Evolutionary conservation across 2,797 vertebrate species (phyloP), one percentile per base, ranked within the genome.

Genomic region (Megaceryle alcyon): DNA sequence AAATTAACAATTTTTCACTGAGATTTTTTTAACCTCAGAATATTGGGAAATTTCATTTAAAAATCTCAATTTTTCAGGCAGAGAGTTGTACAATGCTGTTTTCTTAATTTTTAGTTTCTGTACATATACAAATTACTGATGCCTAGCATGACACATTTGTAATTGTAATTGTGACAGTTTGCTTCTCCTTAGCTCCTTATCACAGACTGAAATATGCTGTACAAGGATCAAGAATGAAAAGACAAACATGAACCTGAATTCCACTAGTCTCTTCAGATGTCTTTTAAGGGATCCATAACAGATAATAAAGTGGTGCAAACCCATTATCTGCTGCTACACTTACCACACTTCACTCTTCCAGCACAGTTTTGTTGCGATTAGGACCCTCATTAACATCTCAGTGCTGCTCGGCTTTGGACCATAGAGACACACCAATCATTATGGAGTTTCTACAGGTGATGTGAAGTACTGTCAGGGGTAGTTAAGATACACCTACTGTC

Each of bases 101-200:
- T 71, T 64, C 3, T 51, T 26, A 7, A 31, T 26, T 60, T 86
- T 71, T 51, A 49, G 6, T 66, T 70, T 83, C 51, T 56, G 35
- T 17, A 9, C 37, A 19, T 1, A 6, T 28, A 16, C 53, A 33
- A 90, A 59, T 3, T 44, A 1, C 28, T 4, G 33, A 37, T 41
- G 25, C 39, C 31, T 75, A 53, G 14, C 39, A 31, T 0, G 4
- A 14, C 61, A 68, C 17, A n/a, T 41, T 41, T 41, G 41, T 41
- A 41, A 41, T 22, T 70, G 33, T 28, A 59, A 28, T 33, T 0
- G 0, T 2, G 4, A 7, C 3, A 1, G 1, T 64, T 59, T 14
- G 0, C 10, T 46, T 26, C 23, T 44, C 41, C 49, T 49, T 37
- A 25, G 31, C 19, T 70, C 41, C 59, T 68, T 39, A 48, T 10